Conservation (phyloP, 2,113 vertebrate genomes). For the Parotia lawesii region DNA sequence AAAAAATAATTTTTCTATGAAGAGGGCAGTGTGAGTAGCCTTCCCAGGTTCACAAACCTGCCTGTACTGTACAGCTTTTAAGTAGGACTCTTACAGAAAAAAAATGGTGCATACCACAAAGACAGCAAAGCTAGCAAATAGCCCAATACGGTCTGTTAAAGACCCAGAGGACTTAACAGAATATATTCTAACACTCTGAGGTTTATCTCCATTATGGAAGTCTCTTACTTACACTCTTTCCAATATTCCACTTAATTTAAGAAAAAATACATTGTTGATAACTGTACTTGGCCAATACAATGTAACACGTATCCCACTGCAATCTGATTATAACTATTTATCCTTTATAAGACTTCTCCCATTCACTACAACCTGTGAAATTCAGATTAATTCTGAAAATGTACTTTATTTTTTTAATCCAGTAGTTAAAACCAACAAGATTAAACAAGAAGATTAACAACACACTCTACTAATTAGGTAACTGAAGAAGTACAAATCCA, state of each 20-base stretch:
- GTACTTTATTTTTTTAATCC: neutral
- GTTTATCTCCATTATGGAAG: neutral
- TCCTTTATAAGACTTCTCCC: neutral
- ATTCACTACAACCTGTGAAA: neutral
- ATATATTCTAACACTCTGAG: neutral
- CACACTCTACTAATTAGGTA: neutral
- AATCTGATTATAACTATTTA: neutral
- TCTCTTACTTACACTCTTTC: neutral
- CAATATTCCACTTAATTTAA: neutral
- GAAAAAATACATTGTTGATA: neutral
- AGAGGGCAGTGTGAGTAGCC: neutral
- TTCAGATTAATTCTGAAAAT: neutral
- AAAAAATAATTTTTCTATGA: neutral
- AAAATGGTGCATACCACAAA: fast-evolving
- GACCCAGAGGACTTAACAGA: neutral
- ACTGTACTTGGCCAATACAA: neutral
- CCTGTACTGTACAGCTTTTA: neutral
- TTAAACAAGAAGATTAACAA: neutral
- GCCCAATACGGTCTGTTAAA: neutral
- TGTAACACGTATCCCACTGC: fast-evolving
- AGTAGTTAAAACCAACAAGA: neutral
- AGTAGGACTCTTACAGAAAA: neutral
- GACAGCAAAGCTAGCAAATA: neutral
- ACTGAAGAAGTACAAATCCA: neutral
- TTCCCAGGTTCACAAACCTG: neutral